Evolutionary conservation across 2,888 invertebrate genomes (phyloP), one percentile per base, ranked within the genome.

Genomic region (Lomographa bimaculata): DNA sequence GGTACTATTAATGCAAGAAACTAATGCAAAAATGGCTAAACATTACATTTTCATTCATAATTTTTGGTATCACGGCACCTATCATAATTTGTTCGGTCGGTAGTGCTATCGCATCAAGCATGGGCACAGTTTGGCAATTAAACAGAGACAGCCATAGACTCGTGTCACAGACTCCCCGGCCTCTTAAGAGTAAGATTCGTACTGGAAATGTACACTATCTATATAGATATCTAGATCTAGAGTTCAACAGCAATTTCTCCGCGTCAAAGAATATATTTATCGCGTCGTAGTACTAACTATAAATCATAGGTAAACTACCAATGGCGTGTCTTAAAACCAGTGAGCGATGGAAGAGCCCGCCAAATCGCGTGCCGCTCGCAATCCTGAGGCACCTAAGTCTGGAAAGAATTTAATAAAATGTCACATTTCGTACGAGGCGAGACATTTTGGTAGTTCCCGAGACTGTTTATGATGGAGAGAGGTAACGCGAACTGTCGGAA

Each of bases 341-440:
- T 36, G 50, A 44, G 39, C 21, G 46, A 46, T 41, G 29, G 34
- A 43, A 36, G 44, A 48, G 56, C 41, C 40, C 54, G 54, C 54
- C 56, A 57, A 47, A 50, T 75, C 65, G 72, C 76, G 72, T 75
- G 78, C 51, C 55, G 56, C 56, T 46, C 55, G 60, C 62, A 50
- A 62, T 65, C 56, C 58, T 14, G 18, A 7, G 1, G 17, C 5
- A 26, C 39, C 35, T 28, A 40, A 23, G 33, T 34, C 34, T 35
- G 20, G 30, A 25, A 24, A 60, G 70, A 73, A 75, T 78, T 79
- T 79, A 76, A 80, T 80, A 77, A 77, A 79, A 75, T 58, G 75
- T 69, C 72, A 67, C 65, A 50, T 60, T 59, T 49, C 42, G 53
- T 49, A 41, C 47, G 20, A 39, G 48, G 46, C 46, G 49, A 57